Evolutionary conservation across 1,140 invertebrate species (phyloP), one percentile per base, ranked within the genome.

Genomic region (Conus ventricosus): DNA sequence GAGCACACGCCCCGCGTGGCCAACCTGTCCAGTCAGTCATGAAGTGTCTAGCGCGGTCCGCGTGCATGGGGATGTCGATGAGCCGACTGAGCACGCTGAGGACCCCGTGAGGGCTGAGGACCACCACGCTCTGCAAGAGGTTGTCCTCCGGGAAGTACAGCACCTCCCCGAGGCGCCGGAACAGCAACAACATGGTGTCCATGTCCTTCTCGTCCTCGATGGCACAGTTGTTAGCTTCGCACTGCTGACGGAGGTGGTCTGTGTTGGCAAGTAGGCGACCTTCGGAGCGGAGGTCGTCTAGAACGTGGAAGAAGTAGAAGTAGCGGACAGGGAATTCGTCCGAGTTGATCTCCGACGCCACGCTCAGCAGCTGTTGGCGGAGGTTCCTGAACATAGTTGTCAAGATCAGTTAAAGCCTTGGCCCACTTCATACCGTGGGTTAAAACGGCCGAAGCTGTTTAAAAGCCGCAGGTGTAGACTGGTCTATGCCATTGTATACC

Each of bases 111-210:
- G 91, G 91, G 60, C 90, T 90, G 23, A 92, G 81, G 13, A 92
- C 90, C 23, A 92, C 89, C n/a, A 92, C 54, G 54, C 89, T 87
- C 39, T 89, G 89, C 86, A 91, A 89, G 60, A 90, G 89, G 60
- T 90, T 91, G 81, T 91, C 90, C 54, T 91, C 89, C 17, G 88
- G 81, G 71, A 90, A 90, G 82, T 91, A 92, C 17, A 92, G 85
- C 15, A 91, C 87, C 88, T 92, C 91, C 51, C 91, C 91, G 71
- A 85, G 81, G 39, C 88, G 85, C 23, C 87, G 84, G 78, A 92
- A 92, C 39, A 90, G 90, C 23, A 78, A 54, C 78, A 92, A 80
- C 78, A 92, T 76, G 71, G 91, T 90, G 84, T 91, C 90, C 13
- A 92, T 75, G 27, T 92, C 91, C 10, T 87, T 87, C 25, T 60